phyloP scores from a whole-genome alignment of 2,888 invertebrate genomes.

The Cheilosia vernalis region DNA sequence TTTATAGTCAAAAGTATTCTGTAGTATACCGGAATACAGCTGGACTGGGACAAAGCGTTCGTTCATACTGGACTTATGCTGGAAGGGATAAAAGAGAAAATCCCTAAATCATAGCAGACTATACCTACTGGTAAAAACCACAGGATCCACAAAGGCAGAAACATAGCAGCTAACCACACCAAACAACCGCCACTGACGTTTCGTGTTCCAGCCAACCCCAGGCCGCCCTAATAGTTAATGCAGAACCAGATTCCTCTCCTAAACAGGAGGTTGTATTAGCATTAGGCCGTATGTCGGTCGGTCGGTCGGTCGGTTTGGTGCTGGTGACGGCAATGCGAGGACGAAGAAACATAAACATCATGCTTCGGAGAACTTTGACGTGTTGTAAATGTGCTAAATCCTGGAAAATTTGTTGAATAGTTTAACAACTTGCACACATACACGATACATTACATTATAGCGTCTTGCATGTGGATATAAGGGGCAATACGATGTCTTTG shows the following conservation, averaged over 20 bases:
- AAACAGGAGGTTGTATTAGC: constrained; percentile 40
- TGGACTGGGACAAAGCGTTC: constrained; percentile 9
- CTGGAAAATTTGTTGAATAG: constrained; percentile 61
- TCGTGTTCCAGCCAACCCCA: constrained; percentile 50
- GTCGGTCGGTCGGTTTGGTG: background rate
- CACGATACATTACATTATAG: constrained; percentile 16
- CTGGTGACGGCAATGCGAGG: background rate
- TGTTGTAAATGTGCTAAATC: constrained; percentile 66
- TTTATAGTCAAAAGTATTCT: constrained; percentile 61
- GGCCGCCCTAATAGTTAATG: constrained; percentile 50
- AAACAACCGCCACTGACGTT: constrained; percentile 64
- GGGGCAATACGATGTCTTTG: background rate
- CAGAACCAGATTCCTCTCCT: constrained; percentile 30
- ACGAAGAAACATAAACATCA: constrained; percentile 52
- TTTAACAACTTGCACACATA: constrained; percentile 31
- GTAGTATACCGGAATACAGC: constrained; percentile 28
- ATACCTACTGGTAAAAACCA: constrained; percentile 50
- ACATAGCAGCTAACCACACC: constrained; percentile 62
- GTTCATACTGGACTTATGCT: constrained; percentile 5
- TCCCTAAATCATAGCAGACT: constrained; percentile 65
- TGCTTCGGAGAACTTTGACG: constrained; percentile 59
- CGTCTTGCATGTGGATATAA: background rate
- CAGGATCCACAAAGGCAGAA: constrained; percentile 66
- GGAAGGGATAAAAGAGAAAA: constrained; percentile 43
- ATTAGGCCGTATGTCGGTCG: constrained; percentile 37